Percentiles rank a stretch among this genome's conserved stretches.
Evolutionary conservation across 37 sponge, comb jelly and placozoan genomes (phyloP).

Genomic region (Chondrosia reniformis): DNA sequence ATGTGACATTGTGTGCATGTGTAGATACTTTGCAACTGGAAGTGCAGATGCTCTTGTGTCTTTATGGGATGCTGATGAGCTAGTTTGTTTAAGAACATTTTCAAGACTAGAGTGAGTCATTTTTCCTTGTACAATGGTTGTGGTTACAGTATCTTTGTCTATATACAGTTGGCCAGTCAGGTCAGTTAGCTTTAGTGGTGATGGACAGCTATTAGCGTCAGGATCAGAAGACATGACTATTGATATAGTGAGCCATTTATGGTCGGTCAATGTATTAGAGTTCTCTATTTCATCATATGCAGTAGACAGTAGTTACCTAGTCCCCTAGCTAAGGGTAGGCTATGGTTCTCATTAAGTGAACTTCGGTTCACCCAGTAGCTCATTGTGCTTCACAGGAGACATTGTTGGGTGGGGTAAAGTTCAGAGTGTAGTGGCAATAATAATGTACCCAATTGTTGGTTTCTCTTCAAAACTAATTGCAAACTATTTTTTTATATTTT

Average conservation of each 20-base stretch:
- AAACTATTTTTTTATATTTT: neutral
- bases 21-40: conserved; percentile 95
- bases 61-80: conserved; percentile 88
- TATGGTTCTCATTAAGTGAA: no score
- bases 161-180: conserved; percentile 91
- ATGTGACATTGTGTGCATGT: no score
- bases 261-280: neutral
- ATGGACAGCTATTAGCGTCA: conserved; percentile 87
- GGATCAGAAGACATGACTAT: conserved; percentile 93
- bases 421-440: neutral
- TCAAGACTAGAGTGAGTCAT: conserved; percentile 85
- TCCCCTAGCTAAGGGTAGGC: no score
- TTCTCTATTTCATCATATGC: no score
- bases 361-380: no score
- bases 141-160: no score
- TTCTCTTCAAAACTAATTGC: neutral
- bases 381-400: no score
- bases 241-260: conserved; percentile 93
- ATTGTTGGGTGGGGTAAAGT: neutral
- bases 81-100: conserved; percentile 89
- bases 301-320: no score
- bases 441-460: neutral
- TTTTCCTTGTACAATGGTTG: no score
- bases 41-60: conserved; percentile 95
- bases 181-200: conserved; percentile 91